phyloP scores from a whole-genome alignment of 2,113 vertebrate genomes.

The Gymnorhina tibicen region DNA sequence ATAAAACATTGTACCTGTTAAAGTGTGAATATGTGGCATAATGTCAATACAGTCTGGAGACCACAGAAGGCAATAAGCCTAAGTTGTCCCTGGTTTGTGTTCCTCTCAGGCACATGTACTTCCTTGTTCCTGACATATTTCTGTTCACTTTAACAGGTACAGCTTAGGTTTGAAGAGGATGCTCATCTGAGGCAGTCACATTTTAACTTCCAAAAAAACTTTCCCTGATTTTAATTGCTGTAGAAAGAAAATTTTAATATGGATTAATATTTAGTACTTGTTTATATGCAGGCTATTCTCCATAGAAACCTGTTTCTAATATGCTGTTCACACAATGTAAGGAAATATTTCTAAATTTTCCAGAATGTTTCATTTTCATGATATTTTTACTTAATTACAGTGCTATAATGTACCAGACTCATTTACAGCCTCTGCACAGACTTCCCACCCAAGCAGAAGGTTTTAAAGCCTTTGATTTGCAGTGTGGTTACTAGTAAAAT shows the following conservation, averaged over 20 bases:
- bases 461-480: slow-evolving; percentile 18
- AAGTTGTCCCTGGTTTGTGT: neutral
- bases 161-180: neutral
- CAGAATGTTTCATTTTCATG: slow-evolving; percentile 8
- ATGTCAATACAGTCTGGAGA: neutral
- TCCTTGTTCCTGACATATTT: neutral
- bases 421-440: neutral
- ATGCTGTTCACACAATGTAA: neutral
- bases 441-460: neutral
- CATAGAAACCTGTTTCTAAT: neutral
- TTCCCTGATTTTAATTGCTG: neutral
- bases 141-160: neutral
- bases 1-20: neutral
- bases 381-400: slow-evolving; percentile 9
- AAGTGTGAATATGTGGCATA: neutral
- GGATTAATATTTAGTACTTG: neutral
- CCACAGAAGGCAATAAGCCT: neutral
- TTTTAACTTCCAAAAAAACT: neutral
- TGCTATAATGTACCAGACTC: neutral
- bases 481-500: neutral
- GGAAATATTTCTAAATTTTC: neutral
- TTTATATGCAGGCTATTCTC: neutral
- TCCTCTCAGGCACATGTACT: neutral
- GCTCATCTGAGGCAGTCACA: neutral
- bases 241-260: neutral